phyloP scores from a whole-genome alignment of 2,888 invertebrate genomes.

The Dynastes grantii region DNA sequence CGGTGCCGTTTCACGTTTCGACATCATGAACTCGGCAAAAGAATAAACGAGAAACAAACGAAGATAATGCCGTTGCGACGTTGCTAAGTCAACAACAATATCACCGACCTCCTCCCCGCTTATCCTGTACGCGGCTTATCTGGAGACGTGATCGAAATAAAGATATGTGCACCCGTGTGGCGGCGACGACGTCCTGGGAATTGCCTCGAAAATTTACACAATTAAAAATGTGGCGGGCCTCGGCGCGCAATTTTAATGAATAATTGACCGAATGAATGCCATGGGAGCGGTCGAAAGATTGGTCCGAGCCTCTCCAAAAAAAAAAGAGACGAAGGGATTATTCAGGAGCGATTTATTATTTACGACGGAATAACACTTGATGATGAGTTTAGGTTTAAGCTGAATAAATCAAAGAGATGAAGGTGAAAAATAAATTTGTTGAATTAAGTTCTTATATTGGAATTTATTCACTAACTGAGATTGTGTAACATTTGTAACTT shows the following conservation, averaged over 20 bases:
- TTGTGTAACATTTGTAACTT: too few relatives aligned
- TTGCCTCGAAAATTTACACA: conserved; percentile 42
- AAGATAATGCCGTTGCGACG: conserved; percentile 36
- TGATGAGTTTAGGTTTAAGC: neutral
- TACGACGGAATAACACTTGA: neutral
- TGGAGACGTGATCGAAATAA: conserved; percentile 43
- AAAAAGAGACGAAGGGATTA: conserved; percentile 9
- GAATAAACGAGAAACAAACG: conserved; percentile 41
- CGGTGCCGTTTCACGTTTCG: conserved; percentile 12
- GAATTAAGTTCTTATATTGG: neutral
- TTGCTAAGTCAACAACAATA: conserved; percentile 39
- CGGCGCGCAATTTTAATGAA: conserved; percentile 41
- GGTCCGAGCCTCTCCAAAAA: neutral
- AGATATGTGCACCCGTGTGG: conserved; percentile 24
- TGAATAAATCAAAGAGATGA: neutral
- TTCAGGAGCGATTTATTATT: neutral
- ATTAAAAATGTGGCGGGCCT: conserved; percentile 35
- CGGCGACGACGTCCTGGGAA: conserved; percentile 20
- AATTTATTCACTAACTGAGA: neutral
- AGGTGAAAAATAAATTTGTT: neutral
- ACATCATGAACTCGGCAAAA: conserved; percentile 29
- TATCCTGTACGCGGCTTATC: conserved; percentile 31
- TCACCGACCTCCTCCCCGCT: neutral
- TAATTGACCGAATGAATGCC: conserved; percentile 21
- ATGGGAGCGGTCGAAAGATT: conserved; percentile 32